A percentile compares a stretch with the other conserved stretches of the same genome.
These are phyloP conservation scores for Atopsyche davidsoni DNA, from an alignment of 1,140 invertebrate species.

Conservation along the genomic window DNA sequence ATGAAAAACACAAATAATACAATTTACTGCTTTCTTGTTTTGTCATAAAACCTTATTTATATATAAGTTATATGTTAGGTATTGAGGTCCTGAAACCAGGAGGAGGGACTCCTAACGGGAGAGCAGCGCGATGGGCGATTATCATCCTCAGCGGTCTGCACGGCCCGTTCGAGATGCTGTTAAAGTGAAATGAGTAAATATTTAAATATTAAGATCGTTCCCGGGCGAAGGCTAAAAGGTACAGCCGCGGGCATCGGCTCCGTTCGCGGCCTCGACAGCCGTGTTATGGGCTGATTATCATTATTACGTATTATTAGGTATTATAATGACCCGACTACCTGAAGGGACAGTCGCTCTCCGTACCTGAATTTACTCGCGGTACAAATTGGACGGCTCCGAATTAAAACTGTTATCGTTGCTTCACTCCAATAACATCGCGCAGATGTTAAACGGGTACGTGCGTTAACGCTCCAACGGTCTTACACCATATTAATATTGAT, in stretches of 20 bases:
- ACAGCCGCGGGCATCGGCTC: conserved; percentile 14
- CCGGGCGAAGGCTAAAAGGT: no score
- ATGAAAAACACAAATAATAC: no score
- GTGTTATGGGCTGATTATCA: conserved; percentile 26
- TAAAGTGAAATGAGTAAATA: conserved; percentile 25
- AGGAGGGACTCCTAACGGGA: no score
- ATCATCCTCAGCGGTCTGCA: not conserved
- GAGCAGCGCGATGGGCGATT: not conserved
- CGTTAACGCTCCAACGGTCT: not conserved
- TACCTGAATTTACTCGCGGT: conserved; percentile 6
- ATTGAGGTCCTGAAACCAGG: no score
- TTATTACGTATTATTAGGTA: conserved; percentile 31
- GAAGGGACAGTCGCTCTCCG: conserved; percentile 18
- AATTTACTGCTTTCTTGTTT: no score
- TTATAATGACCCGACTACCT: conserved; percentile 28
- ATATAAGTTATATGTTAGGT: no score
- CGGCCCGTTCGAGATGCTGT: not conserved
- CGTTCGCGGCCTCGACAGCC: conserved; percentile 19
- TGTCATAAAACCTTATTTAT: no score
- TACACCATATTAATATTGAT: conserved; percentile 4
- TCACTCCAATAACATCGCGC: no score
- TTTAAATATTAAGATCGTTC: no score
- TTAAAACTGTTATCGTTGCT: no score
- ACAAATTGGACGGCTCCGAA: not conserved
- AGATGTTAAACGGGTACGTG: no score